Conservation (phyloP, 2,888 invertebrate genomes). For the Drosophila antonietae region DNA sequence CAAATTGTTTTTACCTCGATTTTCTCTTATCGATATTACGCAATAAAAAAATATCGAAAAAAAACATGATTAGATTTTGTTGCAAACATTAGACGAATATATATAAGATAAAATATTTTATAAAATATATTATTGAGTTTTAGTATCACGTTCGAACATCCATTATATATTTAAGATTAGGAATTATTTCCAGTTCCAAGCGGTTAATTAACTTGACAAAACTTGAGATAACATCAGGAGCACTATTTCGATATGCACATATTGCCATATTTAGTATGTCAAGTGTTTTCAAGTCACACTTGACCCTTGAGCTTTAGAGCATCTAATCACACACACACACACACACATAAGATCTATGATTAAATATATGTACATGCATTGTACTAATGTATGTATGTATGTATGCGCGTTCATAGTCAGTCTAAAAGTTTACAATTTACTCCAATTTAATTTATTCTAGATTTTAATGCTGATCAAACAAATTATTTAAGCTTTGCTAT, state of each 20-base stretch:
- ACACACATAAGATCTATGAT: neutral
- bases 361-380: neutral
- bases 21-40: slow-evolving; percentile 8
- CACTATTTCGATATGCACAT: neutral
- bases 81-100: neutral
- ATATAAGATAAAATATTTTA: neutral
- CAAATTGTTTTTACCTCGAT: neutral
- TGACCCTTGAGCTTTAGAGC: slow-evolving; percentile 5
- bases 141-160: neutral
- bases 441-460: neutral
- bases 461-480: slow-evolving; percentile 6
- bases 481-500: neutral
- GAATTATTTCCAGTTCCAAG: neutral
- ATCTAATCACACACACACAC: neutral
- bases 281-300: slow-evolving; percentile 1
- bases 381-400: neutral
- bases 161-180: neutral
- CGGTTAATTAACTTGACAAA: neutral
- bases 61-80: neutral
- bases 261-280: neutral
- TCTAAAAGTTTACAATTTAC: neutral
- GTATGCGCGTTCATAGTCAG: neutral
- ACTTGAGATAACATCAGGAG: slow-evolving; percentile 2
- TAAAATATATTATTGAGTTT: neutral
- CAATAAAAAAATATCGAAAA: slow-evolving; percentile 3